Conservation (phyloP, 2,888 invertebrate species). For the Ypsolopha scabrella region DNA sequence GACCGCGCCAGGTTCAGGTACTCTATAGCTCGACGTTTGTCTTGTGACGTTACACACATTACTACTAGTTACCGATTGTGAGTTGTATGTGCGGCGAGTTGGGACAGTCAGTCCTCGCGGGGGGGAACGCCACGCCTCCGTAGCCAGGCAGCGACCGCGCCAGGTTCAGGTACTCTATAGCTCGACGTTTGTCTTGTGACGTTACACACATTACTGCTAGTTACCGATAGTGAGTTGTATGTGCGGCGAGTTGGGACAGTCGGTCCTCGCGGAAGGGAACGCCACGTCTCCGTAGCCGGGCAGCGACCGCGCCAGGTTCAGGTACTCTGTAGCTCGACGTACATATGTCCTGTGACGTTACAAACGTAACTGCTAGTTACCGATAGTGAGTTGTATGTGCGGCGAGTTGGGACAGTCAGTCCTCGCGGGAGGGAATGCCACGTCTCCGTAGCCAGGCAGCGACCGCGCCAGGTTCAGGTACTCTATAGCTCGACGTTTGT, state of each 20-base stretch:
- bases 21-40: too few species aligned
- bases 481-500: too few species aligned
- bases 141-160: slow-evolving; percentile 92
- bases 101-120: slow-evolving; percentile 85
- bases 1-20: slow-evolving; percentile 23
- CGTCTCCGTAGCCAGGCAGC: slow-evolving; percentile 92
- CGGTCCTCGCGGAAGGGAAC: neutral
- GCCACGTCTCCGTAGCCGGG: neutral
- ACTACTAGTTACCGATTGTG: neutral
- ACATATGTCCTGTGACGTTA: too few species aligned
- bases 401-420: slow-evolving; percentile 66
- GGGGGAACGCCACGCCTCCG: slow-evolving; percentile 94
- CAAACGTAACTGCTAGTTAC: slow-evolving; percentile 33
- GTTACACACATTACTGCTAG: slow-evolving; percentile 5
- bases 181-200: too few species aligned
- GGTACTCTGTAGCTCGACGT: too few species aligned
- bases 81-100: slow-evolving; percentile 19
- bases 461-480: slow-evolving; percentile 23
- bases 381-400: slow-evolving; percentile 79
- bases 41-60: too few species aligned
- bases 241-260: slow-evolving; percentile 64
- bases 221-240: slow-evolving; percentile 81
- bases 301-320: neutral
- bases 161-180: slow-evolving; percentile 84
- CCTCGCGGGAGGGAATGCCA: slow-evolving; percentile 96